Base-by-base conservation (phyloP, 2,888 invertebrate genomes). In the Acronicta alni region DNA sequence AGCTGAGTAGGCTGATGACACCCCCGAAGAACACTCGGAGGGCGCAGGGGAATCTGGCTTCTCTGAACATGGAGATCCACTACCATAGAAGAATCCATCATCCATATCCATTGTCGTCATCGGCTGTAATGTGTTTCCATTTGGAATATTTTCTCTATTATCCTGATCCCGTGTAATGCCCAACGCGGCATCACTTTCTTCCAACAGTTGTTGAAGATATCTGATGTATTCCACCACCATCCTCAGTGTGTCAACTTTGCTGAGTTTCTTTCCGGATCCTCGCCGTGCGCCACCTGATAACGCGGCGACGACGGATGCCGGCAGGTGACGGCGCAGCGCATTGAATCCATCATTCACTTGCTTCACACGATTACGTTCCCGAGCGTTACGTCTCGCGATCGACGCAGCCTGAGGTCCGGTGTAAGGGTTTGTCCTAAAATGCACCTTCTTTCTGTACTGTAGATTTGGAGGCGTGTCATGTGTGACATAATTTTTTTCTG, bases 281-380 rank as follows among this genome's bases (percentile, higher is more conserved):
- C 97, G 95, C 12, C 97, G 95, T 8, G 96, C 95, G 57, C 95
- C 95, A 67, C 95, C 95, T 67, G 88, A 94, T 64, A 97, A 86
- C 0, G 96, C 96, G 60, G 97, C 96, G 39, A 97, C 97, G 4
- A 97, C 96, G 20, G 96, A 96, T 57, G 97, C 96, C 0, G 98
- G 98, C 80, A 98, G 96, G 90, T 98, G 98, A 79, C 97, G 97
- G 39, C 98, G 95, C 10, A 98, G 94, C 43, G 97, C 98, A 52
- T 98, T 97, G 87, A 98, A 98, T 66, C 98, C 98, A 87, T 98
- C 98, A 93, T 98, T 98, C 84, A 98, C 98, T 95, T 98, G 98
- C 89, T 98, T 98, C 63, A 99, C 99, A 72, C 99, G 96, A 88
- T 99, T 99, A 70, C 99, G 95, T 92, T 99, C 99, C 14, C 99